These are phyloP conservation scores for Leptopilina drosophilae DNA, from an alignment of 2,888 invertebrate species.

Conservation along the genomic window DNA sequence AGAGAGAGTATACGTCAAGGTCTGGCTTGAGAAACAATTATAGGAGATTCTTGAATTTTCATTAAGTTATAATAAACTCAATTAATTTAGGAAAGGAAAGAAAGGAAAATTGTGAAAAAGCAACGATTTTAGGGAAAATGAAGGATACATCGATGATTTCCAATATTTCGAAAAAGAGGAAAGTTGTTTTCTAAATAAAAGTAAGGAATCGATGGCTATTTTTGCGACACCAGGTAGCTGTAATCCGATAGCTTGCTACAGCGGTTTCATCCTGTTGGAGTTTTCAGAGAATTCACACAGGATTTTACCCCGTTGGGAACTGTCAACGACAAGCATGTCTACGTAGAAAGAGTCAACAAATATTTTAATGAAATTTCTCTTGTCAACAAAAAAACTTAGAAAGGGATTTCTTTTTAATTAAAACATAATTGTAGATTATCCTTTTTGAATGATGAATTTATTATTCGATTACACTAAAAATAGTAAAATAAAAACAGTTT, in stretches of 20 bases:
- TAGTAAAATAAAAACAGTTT: no score
- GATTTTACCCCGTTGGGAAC: slow-evolving; percentile 39
- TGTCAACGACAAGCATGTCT: slow-evolving; percentile 30
- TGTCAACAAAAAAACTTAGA: not conserved
- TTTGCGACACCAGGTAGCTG: slow-evolving; percentile 26
- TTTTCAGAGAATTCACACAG: slow-evolving; percentile 25
- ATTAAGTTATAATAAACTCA: no score
- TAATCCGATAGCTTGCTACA: slow-evolving; percentile 36
- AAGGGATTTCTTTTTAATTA: no score
- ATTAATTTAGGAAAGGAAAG: no score
- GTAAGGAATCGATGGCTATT: not conserved
- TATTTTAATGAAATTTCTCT: slow-evolving; percentile 13
- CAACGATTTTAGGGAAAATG: not conserved
- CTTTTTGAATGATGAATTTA: no score
- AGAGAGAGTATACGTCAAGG: no score
- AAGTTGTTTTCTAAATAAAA: not conserved
- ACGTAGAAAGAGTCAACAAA: slow-evolving; percentile 3
- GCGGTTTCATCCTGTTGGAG: slow-evolving; percentile 34
- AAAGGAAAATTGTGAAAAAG: no score
- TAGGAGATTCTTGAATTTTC: no score
- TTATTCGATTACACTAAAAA: no score
- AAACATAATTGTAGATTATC: no score
- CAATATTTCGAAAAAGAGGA: not conserved
- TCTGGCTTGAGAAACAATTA: no score
- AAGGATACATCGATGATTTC: not conserved